A percentile compares a stretch with the other conserved stretches of the same genome.
Conservation (phyloP, 2,888 invertebrate species). For the Drosophila nr. perissopoda region DNA sequence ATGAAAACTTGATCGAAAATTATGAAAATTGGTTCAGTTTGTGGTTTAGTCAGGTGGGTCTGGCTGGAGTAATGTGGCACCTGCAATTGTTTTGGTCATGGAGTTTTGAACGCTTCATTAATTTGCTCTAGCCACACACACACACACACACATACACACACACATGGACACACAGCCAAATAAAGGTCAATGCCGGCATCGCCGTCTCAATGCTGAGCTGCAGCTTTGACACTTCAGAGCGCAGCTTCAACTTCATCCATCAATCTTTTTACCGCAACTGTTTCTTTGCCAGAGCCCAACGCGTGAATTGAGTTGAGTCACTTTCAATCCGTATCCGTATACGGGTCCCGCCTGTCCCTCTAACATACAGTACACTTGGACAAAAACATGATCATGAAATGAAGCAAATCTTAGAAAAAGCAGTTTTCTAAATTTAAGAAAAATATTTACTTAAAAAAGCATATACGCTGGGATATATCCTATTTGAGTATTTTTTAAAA, state of each 20-base stretch:
- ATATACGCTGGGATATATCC: fast-evolving
- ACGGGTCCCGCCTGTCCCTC: constrained; percentile 21
- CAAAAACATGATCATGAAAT: not conserved
- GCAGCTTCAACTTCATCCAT: constrained; percentile 54
- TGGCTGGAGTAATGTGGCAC: constrained; percentile 37
- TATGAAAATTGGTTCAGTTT: constrained; percentile 63
- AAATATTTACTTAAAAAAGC: not conserved
- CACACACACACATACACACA: not conserved
- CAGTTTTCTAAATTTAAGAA: not conserved
- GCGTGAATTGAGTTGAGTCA: constrained; percentile 3
- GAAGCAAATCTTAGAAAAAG: fast-evolving
- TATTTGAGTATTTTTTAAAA: not conserved
- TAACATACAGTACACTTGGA: constrained; percentile 6
- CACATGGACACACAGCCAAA: constrained; percentile 25
- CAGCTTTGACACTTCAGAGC: constrained; percentile 66
- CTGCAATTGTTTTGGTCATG: constrained; percentile 35
- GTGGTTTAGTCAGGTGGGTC: constrained; percentile 26
- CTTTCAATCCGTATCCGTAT: not conserved
- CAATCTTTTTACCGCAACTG: constrained; percentile 51
- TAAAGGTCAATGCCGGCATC: constrained; percentile 72
- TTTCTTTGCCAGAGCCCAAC: constrained; percentile 3
- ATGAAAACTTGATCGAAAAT: constrained; percentile 11
- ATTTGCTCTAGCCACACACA: constrained; percentile 34
- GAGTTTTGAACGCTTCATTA: constrained; percentile 38
- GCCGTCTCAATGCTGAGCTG: constrained; percentile 38